These are phyloP conservation scores for Boloria euphrosyne DNA, from an alignment of 2,888 invertebrate species.

Conservation along the genomic window DNA sequence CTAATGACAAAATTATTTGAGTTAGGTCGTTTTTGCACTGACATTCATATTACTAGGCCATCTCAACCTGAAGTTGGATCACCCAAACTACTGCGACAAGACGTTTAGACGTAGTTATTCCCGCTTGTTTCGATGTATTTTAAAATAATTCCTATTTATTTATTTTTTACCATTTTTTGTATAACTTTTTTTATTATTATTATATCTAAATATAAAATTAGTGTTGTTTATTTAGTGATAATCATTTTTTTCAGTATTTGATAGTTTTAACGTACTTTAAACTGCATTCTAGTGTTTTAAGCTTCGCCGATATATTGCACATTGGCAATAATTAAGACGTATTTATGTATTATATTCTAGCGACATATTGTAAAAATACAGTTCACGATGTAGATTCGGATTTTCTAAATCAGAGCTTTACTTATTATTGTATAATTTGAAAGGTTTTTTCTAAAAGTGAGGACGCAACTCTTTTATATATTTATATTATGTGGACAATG, in stretches of 20 bases:
- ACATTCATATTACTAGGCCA: not conserved
- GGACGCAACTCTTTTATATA: slow-evolving; percentile 55
- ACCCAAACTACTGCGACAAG: not conserved
- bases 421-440: slow-evolving; percentile 47
- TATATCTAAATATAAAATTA: slow-evolving; percentile 45
- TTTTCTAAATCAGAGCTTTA: slow-evolving; percentile 66
- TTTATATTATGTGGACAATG: slow-evolving; percentile 63
- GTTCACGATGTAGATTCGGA: slow-evolving; percentile 56
- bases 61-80: too few relatives aligned
- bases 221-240: slow-evolving; percentile 51
- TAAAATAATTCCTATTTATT: slow-evolving; percentile 72
- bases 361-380: slow-evolving; percentile 41
- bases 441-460: slow-evolving; percentile 47
- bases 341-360: slow-evolving; percentile 53
- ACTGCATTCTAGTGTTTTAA: slow-evolving; percentile 56
- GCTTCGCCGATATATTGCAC: slow-evolving; percentile 67
- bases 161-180: slow-evolving; percentile 73
- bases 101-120: slow-evolving; percentile 47
- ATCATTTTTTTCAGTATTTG: slow-evolving; percentile 66
- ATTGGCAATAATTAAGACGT: slow-evolving; percentile 68
- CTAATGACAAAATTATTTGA: too few relatives aligned
- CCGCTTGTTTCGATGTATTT: slow-evolving; percentile 72
- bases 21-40: too few relatives aligned
- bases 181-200: slow-evolving; percentile 64
- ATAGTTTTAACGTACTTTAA: slow-evolving; percentile 52